Evolutionary conservation across 2,888 invertebrate genomes (phyloP).

Genomic region (Dynastes maya): DNA sequence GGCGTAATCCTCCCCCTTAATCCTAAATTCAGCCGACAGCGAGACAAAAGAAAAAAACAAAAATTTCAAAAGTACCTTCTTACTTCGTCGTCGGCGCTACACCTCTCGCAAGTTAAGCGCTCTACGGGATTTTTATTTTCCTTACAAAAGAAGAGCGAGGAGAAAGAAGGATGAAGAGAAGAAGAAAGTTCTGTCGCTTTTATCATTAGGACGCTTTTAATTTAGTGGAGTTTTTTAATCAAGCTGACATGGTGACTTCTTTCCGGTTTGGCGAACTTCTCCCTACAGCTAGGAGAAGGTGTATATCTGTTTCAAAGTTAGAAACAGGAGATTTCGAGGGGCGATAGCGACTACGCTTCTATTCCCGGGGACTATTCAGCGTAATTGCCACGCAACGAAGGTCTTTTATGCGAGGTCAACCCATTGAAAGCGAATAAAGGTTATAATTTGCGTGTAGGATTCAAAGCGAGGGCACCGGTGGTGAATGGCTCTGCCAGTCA

Average conservation of each 20-base stretch:
- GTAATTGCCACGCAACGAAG: conserved; percentile 47
- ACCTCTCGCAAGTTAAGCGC: background rate
- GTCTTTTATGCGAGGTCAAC: conserved; percentile 38
- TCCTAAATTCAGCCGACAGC: background rate
- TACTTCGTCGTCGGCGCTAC: background rate
- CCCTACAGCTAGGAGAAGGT: background rate
- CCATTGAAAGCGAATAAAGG: conserved; percentile 50
- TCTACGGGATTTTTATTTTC: background rate
- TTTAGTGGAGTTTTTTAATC: conserved; percentile 44
- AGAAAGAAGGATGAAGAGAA: background rate
- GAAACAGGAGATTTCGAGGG: conserved; percentile 39
- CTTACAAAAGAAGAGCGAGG: background rate
- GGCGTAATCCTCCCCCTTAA: conserved; percentile 12
- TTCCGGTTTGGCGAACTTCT: conserved; percentile 31
- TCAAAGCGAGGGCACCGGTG: conserved; percentile 2
- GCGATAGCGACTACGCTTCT: conserved; percentile 34
- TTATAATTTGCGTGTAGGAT: conserved; percentile 45
- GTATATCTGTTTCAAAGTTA: conserved; percentile 44
- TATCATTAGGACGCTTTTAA: conserved; percentile 40
- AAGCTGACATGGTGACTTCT: conserved; percentile 38
- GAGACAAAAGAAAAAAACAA: conserved; percentile 3
- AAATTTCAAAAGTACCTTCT: conserved; percentile 7
- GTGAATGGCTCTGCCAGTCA: conserved; percentile 38
- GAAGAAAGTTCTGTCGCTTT: background rate
- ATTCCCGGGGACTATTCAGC: conserved; percentile 43